Percentiles rank a stretch among this genome's conserved stretches.
Evolutionary conservation across 2,797 vertebrate species (phyloP).

Genomic region (Tenualosa thibaudeaui): DNA sequence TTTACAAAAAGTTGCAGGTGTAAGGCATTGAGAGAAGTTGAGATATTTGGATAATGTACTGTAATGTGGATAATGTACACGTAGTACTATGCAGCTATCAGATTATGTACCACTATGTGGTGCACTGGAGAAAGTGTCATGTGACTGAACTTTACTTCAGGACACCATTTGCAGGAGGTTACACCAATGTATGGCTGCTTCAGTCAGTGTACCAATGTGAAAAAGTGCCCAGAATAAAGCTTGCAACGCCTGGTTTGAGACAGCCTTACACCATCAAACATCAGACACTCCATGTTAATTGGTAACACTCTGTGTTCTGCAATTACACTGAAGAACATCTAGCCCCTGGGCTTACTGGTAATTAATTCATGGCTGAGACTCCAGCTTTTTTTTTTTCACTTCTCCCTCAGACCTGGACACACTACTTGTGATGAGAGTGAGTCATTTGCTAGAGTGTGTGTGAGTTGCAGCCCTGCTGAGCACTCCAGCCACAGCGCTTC

Average conservation of each 20-base stretch:
- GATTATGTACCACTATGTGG: too few species aligned
- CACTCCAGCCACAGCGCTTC: not conserved
- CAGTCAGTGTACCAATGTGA: not conserved
- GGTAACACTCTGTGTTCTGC: constrained; percentile 52
- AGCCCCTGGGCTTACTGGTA: constrained; percentile 53
- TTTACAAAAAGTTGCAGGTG: too few species aligned
- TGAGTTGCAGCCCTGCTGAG: constrained; percentile 38
- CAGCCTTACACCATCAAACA: constrained; percentile 16
- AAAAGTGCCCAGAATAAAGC: not conserved
- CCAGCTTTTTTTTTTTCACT: constrained; percentile 42
- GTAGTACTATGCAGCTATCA: too few species aligned
- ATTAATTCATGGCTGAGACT: constrained; percentile 58
- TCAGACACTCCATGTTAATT: constrained; percentile 49
- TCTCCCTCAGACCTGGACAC: constrained; percentile 45
- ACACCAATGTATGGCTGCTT: not conserved
- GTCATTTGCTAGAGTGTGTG: constrained; percentile 46
- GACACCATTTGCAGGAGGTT: not conserved
- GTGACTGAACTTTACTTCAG: not conserved
- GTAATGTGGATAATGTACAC: too few species aligned
- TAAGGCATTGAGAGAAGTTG: too few species aligned
- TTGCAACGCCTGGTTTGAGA: not conserved
- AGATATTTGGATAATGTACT: too few species aligned
- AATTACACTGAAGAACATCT: constrained; percentile 60
- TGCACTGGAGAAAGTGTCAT: not conserved
- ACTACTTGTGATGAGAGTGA: constrained; percentile 56